Evolutionary conservation across 2,888 invertebrate genomes (phyloP).

Genomic region (Pammene aurita): DNA sequence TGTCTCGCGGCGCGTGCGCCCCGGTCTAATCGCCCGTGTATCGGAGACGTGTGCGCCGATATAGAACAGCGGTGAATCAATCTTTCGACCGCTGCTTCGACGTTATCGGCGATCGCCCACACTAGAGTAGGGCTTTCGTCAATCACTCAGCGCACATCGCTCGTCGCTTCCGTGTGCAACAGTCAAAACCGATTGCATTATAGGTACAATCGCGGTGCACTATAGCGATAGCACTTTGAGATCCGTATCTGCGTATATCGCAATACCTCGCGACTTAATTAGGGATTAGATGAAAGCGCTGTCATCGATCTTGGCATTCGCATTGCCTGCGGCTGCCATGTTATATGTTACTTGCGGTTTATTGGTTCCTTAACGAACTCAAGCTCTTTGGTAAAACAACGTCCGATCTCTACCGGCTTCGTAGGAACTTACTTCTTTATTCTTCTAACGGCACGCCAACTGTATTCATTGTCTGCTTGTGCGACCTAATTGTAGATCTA

Average conservation of each 20-base stretch:
- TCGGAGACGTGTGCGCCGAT: conserved; percentile 71
- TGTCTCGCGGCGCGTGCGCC: conserved; percentile 66
- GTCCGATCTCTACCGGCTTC: neutral
- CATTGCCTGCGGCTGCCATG: conserved; percentile 58
- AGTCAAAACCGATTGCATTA: conserved; percentile 21
- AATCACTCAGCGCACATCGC: conserved; percentile 54
- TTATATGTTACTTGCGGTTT: conserved; percentile 58
- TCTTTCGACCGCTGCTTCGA: conserved; percentile 62
- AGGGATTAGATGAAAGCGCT: conserved; percentile 62
- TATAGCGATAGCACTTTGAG: conserved; percentile 54
- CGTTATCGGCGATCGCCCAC: conserved; percentile 74
- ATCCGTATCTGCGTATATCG: conserved; percentile 50
- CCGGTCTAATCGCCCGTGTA: conserved; percentile 62
- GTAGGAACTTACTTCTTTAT: neutral
- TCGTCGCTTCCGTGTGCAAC: conserved; percentile 24
- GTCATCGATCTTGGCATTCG: conserved; percentile 61
- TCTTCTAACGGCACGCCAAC: conserved; percentile 31
- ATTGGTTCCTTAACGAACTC: conserved; percentile 67
- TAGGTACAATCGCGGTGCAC: conserved; percentile 37
- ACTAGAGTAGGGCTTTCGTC: conserved; percentile 59
- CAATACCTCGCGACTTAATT: conserved; percentile 68
- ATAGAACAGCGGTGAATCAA: conserved; percentile 75
- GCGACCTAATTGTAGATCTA: conserved; percentile 68
- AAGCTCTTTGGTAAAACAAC: neutral
- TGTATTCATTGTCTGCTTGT: conserved; percentile 68